Base-by-base conservation (phyloP, 2,797 vertebrate genomes). In the Falco concolor region DNA sequence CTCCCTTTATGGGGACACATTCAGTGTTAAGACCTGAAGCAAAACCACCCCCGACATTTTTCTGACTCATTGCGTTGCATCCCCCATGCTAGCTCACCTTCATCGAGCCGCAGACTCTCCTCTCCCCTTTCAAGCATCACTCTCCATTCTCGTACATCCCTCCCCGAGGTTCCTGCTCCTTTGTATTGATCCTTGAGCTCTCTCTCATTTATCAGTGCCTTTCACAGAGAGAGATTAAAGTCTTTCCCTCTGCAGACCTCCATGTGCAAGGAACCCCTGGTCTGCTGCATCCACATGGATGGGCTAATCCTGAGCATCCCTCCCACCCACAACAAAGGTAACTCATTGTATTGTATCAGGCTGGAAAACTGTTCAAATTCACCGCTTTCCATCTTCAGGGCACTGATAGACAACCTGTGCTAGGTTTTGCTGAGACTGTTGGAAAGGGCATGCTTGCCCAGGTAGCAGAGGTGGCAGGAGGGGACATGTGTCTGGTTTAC, bases 61-160 rank as follows among this genome's bases (percentile, higher is more conserved):
- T 70, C 76, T 28, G 42, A 25, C 87, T 89, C 7, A 1, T 18
- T 45, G 79, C 0, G 2, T 80, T 87, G 75, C 60, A 40, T 74
- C 69, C 69, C 56, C 2, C 6, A 49, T 73, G 84, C 44, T 34
- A 73, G 64, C 86, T 81, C 93, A 45, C 94, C 78, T 77, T 87
- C 76, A 74, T 14, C 4, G 13, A 93, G 91, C 88, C 85, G 91
- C 83, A 94, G 90, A 13, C 83, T 80, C 83, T 65, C 50, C 57
- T 84, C 84, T 60, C 73, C 79, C 76, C 60, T 30, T 87, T 54
- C 38, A 23, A 82, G 49, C 67, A 89, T 84, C 67, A 5, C 70
- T 87, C 84, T 76, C 53, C 38, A 16, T 60, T 67, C 75, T 49
- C 20, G 1, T 16, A 22, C 87, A 50, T 42, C 75, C 73, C 49